Evolutionary conservation across 2,113 vertebrate species (phyloP).

Genomic region (Caranx ignobilis): DNA sequence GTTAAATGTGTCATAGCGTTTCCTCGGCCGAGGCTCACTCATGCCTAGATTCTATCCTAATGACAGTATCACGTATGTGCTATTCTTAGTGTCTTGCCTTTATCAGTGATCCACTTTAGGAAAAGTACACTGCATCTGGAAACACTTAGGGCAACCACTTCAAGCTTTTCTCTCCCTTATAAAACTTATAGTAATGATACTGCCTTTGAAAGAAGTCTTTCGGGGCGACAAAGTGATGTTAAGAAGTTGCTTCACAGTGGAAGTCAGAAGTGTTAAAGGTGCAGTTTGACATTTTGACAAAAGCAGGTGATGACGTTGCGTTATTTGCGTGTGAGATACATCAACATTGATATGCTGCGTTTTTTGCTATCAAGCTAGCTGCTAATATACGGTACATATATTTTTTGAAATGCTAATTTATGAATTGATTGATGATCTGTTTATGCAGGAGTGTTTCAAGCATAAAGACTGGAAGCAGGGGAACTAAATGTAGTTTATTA

Average conservation of each 20-base stretch:
- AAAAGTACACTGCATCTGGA: neutral
- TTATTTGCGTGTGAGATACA: neutral
- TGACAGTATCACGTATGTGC: neutral
- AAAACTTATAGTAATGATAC: neutral
- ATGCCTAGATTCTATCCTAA: neutral
- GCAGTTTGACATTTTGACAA: too few relatives aligned
- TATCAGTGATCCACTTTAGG: neutral
- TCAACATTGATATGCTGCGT: neutral
- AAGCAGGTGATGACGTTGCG: too few relatives aligned
- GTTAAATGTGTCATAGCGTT: constrained; percentile 7
- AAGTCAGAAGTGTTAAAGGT: neutral
- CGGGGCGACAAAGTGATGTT: neutral
- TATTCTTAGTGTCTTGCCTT: neutral
- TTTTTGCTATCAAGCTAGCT: too few relatives aligned
- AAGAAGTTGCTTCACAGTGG: neutral
- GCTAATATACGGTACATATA: too few relatives aligned
- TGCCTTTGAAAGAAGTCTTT: neutral
- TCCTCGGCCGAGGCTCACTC: neutral
- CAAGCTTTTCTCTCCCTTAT: neutral
- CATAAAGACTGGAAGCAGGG: too few relatives aligned
- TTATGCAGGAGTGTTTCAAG: too few relatives aligned
- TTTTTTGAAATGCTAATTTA: too few relatives aligned
- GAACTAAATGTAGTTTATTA: too few relatives aligned
- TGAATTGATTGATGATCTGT: too few relatives aligned
- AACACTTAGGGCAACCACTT: neutral